Evolutionary conservation across 2,113 vertebrate species (phyloP), one percentile per base, ranked within the genome.

Genomic region (Forbesichthys agassizii): DNA sequence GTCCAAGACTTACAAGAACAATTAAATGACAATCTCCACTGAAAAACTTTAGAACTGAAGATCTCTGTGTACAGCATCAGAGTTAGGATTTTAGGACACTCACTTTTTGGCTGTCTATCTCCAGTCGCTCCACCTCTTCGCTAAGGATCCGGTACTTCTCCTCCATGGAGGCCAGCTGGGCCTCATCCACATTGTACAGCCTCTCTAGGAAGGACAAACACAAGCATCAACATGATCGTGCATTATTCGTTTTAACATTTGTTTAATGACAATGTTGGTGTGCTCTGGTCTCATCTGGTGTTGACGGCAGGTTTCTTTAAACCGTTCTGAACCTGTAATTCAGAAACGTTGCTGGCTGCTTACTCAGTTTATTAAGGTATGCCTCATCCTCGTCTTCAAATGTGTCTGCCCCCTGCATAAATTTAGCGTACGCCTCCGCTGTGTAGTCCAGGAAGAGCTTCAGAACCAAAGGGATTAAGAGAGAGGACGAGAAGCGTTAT

Each of bases 51-150:
- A 27, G 27, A 27, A 27, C 27, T 27, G 53, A 46, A 42, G 49
- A 9, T 12, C 12, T 49, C 48, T 49, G 8, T 9, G 8, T 49
- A 49, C 8, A 49, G 12, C 1, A 49, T 10, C 12, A 49, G 12
- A 9, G 12, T 3, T 33, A 9, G 9, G 5, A 10, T 12, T 12
- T 51, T 48, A 92, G 46, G 11, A 5, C 48, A 51, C 95, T 82
- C 27, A 98, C 97, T 78, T 94, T 93, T 52, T 98, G 95, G 0
- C 90, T 96, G 73, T 98, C 95, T 73, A 94, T 95, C 83, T 98
- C 96, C 78, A 98, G 77, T 67, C 83, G 92, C 71, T 94, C 90
- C 62, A 96, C 89, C 77, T 98, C 93, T 52, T 95, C 93, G 14
- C 84, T 93, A 67, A 98, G 68, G 2, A 93, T 90, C 81, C 78